Conservation (phyloP, 2,797 vertebrate species). For the Neoniphon sammara region DNA sequence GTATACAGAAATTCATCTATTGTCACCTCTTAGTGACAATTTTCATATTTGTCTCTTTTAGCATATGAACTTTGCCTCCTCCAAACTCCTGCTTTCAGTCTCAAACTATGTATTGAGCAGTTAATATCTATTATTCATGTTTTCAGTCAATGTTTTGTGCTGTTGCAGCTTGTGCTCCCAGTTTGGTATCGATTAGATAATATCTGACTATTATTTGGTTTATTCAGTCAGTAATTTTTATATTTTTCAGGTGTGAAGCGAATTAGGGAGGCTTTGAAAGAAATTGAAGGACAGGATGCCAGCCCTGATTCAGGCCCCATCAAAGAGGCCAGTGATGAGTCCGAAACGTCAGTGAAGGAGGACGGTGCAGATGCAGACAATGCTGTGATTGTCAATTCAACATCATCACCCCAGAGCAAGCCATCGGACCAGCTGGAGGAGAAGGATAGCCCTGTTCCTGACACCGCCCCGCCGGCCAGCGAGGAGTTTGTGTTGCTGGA, state of each 20-base stretch:
- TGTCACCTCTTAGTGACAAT: too few species aligned
- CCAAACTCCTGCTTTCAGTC: neutral
- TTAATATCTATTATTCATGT: neutral
- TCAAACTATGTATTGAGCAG: conserved; percentile 8
- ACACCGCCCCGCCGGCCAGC: conserved; percentile 54
- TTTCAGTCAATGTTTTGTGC: conserved; percentile 1
- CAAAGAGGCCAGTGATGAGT: conserved; percentile 49
- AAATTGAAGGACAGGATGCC: conserved; percentile 60
- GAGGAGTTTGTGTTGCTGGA: conserved; percentile 76
- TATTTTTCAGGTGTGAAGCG: conserved; percentile 88
- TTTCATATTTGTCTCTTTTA: neutral
- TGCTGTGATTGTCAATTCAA: conserved; percentile 61
- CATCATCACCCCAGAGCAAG: conserved; percentile 65
- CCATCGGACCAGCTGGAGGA: conserved; percentile 66
- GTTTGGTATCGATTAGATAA: conserved; percentile 31
- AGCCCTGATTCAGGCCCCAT: conserved; percentile 33
- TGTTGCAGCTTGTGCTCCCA: neutral
- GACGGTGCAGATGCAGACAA: conserved; percentile 61
- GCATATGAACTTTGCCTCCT: neutral
- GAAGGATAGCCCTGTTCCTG: conserved; percentile 61
- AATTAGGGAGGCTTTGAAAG: conserved; percentile 85
- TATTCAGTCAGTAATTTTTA: conserved; percentile 29
- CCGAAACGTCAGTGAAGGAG: conserved; percentile 53
- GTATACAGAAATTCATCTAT: too few species aligned
- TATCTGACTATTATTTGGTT: conserved; percentile 10